Conservation (phyloP, 2,797 vertebrate genomes). For the Gila robusta region DNA sequence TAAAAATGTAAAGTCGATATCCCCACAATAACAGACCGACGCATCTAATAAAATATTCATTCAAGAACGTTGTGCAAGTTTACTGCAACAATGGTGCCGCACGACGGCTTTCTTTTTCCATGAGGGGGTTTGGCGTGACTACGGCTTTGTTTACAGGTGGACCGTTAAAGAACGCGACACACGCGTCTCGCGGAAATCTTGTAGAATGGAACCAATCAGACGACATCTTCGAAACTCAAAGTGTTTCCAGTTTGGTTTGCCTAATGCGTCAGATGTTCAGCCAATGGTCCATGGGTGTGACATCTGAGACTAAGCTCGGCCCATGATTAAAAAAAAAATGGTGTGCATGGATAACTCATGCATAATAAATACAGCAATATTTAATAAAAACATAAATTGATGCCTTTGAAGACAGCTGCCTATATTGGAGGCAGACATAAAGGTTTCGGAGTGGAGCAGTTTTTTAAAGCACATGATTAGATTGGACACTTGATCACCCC, state of each 20-base stretch:
- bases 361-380: neutral
- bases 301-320: too few relatives aligned
- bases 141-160: neutral
- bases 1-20: neutral
- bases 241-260: neutral
- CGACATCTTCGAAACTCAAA: neutral
- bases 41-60: neutral
- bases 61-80: neutral
- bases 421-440: neutral
- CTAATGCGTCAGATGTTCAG: neutral
- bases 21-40: neutral
- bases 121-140: neutral
- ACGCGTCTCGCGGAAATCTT: accelerated
- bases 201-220: neutral
- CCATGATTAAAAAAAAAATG: too few relatives aligned
- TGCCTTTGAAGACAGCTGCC: neutral
- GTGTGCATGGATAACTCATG: neutral
- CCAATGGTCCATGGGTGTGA: neutral
- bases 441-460: neutral
- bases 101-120: neutral
- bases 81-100: neutral
- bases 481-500: conserved; percentile 17
- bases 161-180: neutral
- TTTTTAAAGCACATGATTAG: neutral
- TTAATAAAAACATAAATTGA: neutral